phyloP scores from a whole-genome alignment of 2,888 invertebrate genomes.

The Caradrina kadenii region DNA sequence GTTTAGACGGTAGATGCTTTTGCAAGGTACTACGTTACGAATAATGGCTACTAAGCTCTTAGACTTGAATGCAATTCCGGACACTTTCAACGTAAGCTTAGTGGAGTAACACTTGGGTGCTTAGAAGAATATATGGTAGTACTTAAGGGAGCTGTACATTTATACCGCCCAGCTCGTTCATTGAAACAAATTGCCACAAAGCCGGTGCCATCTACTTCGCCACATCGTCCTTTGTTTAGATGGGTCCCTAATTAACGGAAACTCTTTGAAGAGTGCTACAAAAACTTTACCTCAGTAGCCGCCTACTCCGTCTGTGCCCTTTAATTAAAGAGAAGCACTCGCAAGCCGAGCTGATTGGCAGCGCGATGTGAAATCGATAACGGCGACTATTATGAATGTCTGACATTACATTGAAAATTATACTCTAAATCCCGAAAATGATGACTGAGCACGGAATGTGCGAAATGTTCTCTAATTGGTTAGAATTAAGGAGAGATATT shows the following conservation, averaged over 20 bases:
- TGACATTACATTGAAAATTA: slow-evolving; percentile 58
- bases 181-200: slow-evolving; percentile 65
- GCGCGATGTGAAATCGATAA: slow-evolving; percentile 63
- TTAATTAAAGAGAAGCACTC: slow-evolving; percentile 73
- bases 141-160: slow-evolving; percentile 58
- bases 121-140: slow-evolving; percentile 60
- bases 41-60: slow-evolving; percentile 17
- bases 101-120: slow-evolving; percentile 43
- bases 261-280: slow-evolving; percentile 74
- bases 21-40: slow-evolving; percentile 20
- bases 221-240: slow-evolving; percentile 71
- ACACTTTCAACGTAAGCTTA: slow-evolving; percentile 48
- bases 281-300: slow-evolving; percentile 65
- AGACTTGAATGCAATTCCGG: slow-evolving; percentile 32
- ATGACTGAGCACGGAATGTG: slow-evolving; percentile 28
- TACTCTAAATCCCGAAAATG: slow-evolving; percentile 36
- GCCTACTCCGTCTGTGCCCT: slow-evolving; percentile 58
- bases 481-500: slow-evolving; percentile 14
- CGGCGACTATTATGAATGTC: slow-evolving; percentile 46
- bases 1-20: not conserved
- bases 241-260: slow-evolving; percentile 75
- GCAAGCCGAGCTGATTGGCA: slow-evolving; percentile 57
- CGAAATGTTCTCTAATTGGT: slow-evolving; percentile 52
- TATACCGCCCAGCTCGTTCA: slow-evolving; percentile 63
- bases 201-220: slow-evolving; percentile 52